phyloP scores from a whole-genome alignment of 2,888 invertebrate genomes.

The Oscheius sp. region DNA sequence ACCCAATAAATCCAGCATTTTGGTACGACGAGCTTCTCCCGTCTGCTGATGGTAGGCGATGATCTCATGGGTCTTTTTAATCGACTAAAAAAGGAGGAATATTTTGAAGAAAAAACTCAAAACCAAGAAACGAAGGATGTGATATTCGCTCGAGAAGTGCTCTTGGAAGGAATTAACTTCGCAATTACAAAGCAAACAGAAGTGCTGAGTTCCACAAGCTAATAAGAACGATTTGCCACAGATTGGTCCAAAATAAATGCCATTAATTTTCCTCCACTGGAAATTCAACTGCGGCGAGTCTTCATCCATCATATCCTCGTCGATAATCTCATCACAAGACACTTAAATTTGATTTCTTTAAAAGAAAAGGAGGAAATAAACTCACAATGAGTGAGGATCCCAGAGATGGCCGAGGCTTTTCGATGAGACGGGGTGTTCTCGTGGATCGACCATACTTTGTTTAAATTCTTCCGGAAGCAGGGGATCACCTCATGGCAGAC shows the following conservation, averaged over 20 bases:
- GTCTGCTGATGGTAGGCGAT: background rate
- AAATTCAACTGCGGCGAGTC: background rate
- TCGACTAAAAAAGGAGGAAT: too few species aligned
- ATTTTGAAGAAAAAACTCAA: too few species aligned
- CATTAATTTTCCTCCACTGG: background rate
- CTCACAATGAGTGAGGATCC: constrained; percentile 42
- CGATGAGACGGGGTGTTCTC: constrained; percentile 30
- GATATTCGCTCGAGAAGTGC: constrained; percentile 40
- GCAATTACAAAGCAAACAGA: constrained; percentile 32
- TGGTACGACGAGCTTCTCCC: background rate
- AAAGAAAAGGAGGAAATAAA: background rate
- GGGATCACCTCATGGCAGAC: constrained; percentile 42
- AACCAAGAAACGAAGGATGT: constrained; percentile 34
- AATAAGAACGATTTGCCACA: constrained; percentile 35
- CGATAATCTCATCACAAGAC: constrained; percentile 18
- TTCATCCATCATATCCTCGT: constrained; percentile 32
- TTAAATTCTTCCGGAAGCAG: constrained; percentile 13
- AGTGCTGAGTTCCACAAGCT: constrained; percentile 21
- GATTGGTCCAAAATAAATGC: constrained; percentile 31
- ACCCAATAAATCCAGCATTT: background rate
- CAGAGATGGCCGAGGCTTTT: constrained; percentile 15
- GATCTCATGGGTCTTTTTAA: constrained; percentile 9
- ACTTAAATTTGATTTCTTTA: constrained; percentile 15
- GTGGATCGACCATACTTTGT: constrained; percentile 33
- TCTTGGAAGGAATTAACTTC: constrained; percentile 31